Conservation (phyloP, 2,888 invertebrate genomes). For the Plagodis dolabraria region DNA sequence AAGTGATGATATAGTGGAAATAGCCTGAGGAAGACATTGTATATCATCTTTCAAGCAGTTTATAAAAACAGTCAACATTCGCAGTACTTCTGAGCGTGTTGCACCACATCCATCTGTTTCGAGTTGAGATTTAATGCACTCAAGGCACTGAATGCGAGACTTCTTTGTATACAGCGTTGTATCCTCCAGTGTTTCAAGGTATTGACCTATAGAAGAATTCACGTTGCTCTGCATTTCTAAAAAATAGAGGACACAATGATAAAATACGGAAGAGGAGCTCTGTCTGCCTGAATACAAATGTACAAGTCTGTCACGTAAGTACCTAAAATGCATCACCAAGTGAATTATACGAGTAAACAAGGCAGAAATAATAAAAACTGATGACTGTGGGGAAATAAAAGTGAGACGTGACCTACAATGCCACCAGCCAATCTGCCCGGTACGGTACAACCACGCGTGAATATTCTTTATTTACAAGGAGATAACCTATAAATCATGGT, state of each 20-base stretch:
- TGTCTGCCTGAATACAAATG: no score
- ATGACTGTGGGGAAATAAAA: no score
- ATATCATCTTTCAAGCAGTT: conserved; percentile 49
- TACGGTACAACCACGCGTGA: conserved; percentile 2
- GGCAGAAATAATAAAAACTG: no score
- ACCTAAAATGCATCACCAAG: background rate
- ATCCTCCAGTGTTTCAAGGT: conserved; percentile 12
- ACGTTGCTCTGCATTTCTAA: conserved; percentile 28
- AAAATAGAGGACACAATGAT: background rate
- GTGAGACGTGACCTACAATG: no score
- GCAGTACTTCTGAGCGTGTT: conserved; percentile 5
- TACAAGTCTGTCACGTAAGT: background rate
- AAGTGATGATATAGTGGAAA: conserved; percentile 54
- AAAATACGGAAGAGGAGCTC: no score
- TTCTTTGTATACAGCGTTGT: conserved; percentile 2
- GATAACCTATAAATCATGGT: no score
- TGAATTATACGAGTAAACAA: no score
- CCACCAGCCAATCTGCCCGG: no score
- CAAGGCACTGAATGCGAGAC: conserved; percentile 4
- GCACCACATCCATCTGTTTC: background rate
- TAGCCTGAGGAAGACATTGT: conserved; percentile 47
- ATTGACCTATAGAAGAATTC: background rate
- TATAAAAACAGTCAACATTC: conserved; percentile 5
- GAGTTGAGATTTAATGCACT: conserved; percentile 5
- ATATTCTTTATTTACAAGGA: no score